Evolutionary conservation across 2,113 vertebrate species (phyloP).

Genomic region (Gallinago paraguaiae): DNA sequence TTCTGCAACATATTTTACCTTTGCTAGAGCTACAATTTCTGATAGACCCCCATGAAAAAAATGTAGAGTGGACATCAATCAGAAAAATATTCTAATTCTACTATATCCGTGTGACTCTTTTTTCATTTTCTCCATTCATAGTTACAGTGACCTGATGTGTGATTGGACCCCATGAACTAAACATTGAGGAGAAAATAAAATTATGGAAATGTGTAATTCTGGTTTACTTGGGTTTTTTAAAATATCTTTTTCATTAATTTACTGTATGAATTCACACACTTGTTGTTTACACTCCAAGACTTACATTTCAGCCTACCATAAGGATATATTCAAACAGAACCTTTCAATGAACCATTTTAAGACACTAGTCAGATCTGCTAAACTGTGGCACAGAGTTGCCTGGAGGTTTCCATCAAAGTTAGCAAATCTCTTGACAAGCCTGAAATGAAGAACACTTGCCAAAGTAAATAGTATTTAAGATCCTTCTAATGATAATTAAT

Average conservation of each 20-base stretch:
- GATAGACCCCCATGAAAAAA: neutral
- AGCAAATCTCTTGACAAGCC: neutral
- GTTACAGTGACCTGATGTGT: neutral
- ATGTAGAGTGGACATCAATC: neutral
- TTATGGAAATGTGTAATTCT: neutral
- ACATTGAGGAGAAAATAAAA: neutral
- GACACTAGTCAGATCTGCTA: neutral
- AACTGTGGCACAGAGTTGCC: neutral
- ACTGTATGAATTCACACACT: neutral
- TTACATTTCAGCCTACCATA: neutral
- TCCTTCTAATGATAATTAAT: neutral
- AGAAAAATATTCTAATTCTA: neutral
- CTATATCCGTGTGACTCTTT: neutral
- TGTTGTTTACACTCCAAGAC: neutral
- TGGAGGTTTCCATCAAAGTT: neutral
- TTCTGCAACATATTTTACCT: neutral
- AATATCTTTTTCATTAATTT: neutral
- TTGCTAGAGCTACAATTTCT: neutral
- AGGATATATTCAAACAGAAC: neutral
- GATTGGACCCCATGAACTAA: neutral
- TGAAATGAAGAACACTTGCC: neutral
- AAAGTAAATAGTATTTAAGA: neutral
- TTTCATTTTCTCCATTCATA: neutral
- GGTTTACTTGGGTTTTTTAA: neutral
- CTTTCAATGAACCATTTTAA: neutral